These are phyloP conservation scores for Phycodurus eques DNA, from an alignment of 2,113 vertebrate genomes.

Conservation along the genomic window DNA sequence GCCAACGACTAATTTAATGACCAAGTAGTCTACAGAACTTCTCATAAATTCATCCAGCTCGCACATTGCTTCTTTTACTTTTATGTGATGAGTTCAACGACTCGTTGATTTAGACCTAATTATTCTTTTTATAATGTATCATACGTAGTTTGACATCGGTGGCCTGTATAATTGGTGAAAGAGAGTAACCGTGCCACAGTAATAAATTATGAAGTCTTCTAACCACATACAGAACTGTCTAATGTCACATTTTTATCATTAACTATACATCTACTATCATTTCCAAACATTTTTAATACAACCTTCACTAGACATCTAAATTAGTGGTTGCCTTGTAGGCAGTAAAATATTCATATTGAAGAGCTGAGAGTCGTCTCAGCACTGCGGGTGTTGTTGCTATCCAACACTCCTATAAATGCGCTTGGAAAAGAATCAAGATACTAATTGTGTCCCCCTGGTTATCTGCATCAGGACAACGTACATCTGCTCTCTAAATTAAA, in stretches of 20 bases:
- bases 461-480: neutral
- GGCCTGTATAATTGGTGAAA: neutral
- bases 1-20: constrained; percentile 32
- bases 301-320: constrained; percentile 6
- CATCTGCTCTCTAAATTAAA: neutral
- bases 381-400: constrained; percentile 21
- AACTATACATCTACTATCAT: constrained; percentile 11
- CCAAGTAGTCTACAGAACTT: neutral
- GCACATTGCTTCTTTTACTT: constrained; percentile 16
- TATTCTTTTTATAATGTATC: neutral
- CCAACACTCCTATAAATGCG: constrained; percentile 44
- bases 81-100: constrained; percentile 17
- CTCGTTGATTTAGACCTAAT: constrained; percentile 13
- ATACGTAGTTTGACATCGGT: neutral
- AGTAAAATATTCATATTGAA: constrained; percentile 29
- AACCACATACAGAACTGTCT: neutral
- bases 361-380: constrained; percentile 33
- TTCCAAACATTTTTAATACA: neutral
- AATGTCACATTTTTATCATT: constrained; percentile 4
- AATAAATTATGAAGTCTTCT: constrained; percentile 10
- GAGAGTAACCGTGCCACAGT: constrained; percentile 4
- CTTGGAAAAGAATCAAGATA: constrained; percentile 26
- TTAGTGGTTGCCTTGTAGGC: constrained; percentile 2
- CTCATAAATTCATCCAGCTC: constrained; percentile 19
- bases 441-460: neutral